phyloP scores from a whole-genome alignment of 1,140 invertebrate species.

The Drosophila pruinosa region DNA sequence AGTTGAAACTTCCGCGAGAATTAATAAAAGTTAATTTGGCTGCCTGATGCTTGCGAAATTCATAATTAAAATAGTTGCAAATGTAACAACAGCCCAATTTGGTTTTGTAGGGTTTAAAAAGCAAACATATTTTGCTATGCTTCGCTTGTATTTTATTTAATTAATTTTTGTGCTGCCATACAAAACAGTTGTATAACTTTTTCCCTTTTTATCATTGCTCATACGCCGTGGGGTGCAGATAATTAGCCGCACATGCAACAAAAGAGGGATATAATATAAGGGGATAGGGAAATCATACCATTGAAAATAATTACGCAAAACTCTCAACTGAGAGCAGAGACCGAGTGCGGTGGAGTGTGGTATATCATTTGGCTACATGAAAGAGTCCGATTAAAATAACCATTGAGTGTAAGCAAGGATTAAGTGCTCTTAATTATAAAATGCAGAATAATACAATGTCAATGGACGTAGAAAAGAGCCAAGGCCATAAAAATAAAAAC shows the following conservation, averaged over 20 bases:
- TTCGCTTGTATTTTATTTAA: constrained; percentile 35
- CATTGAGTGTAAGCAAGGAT: constrained; percentile 9
- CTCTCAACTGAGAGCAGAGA: background rate
- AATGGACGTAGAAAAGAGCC: background rate
- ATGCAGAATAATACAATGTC: background rate
- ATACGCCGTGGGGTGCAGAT: constrained; percentile 55
- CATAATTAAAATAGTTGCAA: constrained; percentile 76
- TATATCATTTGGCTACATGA: background rate
- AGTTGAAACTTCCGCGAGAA: constrained; percentile 51
- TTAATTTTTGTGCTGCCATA: constrained; percentile 36
- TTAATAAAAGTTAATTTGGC: constrained; percentile 71
- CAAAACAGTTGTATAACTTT: constrained; percentile 13
- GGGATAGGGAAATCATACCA: constrained; percentile 2
- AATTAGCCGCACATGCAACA: constrained; percentile 46
- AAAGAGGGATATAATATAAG: background rate
- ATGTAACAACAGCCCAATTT: constrained; percentile 29
- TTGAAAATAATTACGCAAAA: constrained; percentile 4
- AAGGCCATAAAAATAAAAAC: background rate
- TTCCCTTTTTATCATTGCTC: constrained; percentile 37
- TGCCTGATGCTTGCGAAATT: constrained; percentile 48
- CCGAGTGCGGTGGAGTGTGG: background rate
- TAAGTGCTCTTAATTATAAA: background rate
- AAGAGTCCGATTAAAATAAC: constrained; percentile 4
- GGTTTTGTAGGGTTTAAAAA: background rate
- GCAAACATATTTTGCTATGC: background rate